Conservation (phyloP, 1,140 invertebrate genomes). For the Gonioctena quinquepunctata region DNA sequence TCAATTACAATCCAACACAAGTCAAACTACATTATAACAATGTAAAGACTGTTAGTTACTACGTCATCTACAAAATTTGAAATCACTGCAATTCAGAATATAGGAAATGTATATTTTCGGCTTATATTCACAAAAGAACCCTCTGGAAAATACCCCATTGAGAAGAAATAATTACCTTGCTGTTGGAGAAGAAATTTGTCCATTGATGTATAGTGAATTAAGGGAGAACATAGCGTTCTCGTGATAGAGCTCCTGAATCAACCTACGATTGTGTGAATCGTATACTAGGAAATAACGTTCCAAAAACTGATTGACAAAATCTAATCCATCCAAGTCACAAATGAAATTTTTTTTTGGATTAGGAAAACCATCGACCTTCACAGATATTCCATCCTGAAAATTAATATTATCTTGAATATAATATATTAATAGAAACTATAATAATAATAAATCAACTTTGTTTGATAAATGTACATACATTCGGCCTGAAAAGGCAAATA, state of each 20-base stretch:
- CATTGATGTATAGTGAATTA: conserved; percentile 56
- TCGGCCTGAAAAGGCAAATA: too few relatives aligned
- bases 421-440: not conserved
- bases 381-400: conserved; percentile 71
- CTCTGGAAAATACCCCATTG: too few relatives aligned
- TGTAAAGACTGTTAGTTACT: too few relatives aligned
- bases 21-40: too few relatives aligned
- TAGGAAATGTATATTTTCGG: too few relatives aligned
- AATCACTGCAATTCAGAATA: too few relatives aligned
- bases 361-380: conserved; percentile 65
- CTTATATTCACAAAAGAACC: too few relatives aligned
- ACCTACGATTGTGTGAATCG: conserved; percentile 77
- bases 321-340: conserved; percentile 64
- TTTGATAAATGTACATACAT: too few relatives aligned
- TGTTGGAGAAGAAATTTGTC: conserved; percentile 48
- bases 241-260: conserved; percentile 80
- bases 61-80: too few relatives aligned
- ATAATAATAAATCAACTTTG: too few relatives aligned
- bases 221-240: conserved; percentile 79
- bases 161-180: conserved; percentile 44
- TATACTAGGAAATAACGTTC: conserved; percentile 84
- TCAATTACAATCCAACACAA: too few relatives aligned
- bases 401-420: not conserved
- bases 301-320: conserved; percentile 74
- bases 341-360: conserved; percentile 69